These are phyloP conservation scores for Heterotilapia buettikoferi DNA, from an alignment of 2,113 vertebrate genomes.

Conservation along the genomic window DNA sequence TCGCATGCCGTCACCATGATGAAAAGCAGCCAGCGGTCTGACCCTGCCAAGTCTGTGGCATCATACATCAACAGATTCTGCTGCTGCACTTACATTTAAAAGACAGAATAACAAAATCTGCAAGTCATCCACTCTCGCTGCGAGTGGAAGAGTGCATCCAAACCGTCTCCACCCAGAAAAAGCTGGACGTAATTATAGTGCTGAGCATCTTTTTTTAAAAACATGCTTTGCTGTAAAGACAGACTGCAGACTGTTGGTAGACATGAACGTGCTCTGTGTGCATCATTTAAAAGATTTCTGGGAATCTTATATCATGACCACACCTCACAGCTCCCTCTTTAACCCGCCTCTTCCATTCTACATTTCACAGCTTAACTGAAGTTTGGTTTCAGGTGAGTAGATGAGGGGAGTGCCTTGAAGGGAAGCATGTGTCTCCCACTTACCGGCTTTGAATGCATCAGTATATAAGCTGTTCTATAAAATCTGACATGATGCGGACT, in stretches of 20 bases:
- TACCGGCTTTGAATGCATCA: rapidly evolving
- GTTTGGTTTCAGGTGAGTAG: background rate
- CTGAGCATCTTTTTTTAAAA: background rate
- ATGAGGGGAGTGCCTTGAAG: background rate
- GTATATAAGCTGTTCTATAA: rapidly evolving
- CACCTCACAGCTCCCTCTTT: background rate
- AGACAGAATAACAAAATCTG: background rate
- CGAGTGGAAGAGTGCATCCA: background rate
- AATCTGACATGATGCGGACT: rapidly evolving
- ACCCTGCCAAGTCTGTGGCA: rapidly evolving
- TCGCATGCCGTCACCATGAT: background rate
- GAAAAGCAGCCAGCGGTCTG: background rate
- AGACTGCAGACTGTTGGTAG: background rate
- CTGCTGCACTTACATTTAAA: background rate
- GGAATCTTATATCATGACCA: background rate
- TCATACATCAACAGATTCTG: rapidly evolving
- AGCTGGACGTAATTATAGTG: background rate
- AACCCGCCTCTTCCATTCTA: background rate
- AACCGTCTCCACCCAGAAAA: background rate
- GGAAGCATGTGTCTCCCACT: background rate
- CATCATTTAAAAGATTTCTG: background rate
- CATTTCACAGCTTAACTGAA: background rate
- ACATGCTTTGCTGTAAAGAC: background rate
- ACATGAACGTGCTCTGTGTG: background rate
- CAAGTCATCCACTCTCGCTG: background rate